Conservation (phyloP, 1,140 invertebrate genomes). For the Trypoxylus dichotomus region DNA sequence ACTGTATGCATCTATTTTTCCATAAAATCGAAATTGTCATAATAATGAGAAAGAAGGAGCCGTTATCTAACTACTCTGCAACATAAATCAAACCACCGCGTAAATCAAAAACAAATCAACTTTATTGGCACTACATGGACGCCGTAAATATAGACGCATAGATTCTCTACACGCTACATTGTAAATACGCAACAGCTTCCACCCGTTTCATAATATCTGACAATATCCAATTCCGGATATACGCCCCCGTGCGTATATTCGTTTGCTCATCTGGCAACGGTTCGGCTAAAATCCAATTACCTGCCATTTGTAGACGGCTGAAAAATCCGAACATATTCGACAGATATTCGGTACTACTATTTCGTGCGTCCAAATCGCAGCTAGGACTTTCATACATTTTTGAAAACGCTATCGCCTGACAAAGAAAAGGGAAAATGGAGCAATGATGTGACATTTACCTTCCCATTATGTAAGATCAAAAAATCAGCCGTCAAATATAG, state of each 20-base stretch:
- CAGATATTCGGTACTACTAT: too few relatives aligned
- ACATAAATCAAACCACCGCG: background rate
- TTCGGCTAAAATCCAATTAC: background rate
- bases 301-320: background rate
- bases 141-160: background rate
- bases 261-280: slow-evolving; percentile 4
- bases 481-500: too few relatives aligned
- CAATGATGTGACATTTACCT: too few relatives aligned
- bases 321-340: background rate
- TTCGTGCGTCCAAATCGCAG: too few relatives aligned
- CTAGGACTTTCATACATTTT: too few relatives aligned
- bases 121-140: background rate
- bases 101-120: slow-evolving; percentile 7
- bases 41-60: background rate
- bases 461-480: too few relatives aligned
- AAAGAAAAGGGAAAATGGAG: too few relatives aligned
- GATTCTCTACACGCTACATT: background rate
- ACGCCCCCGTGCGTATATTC: background rate
- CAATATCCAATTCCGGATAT: slow-evolving; percentile 2
- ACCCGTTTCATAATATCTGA: slow-evolving; percentile 6
- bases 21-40: background rate
- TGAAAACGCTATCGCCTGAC: too few relatives aligned
- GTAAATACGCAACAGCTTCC: background rate
- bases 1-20: too few relatives aligned
- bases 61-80: background rate